Evolutionary conservation across 2,797 vertebrate species (phyloP), one percentile per base, ranked within the genome.

Genomic region (Danio kyathit): DNA sequence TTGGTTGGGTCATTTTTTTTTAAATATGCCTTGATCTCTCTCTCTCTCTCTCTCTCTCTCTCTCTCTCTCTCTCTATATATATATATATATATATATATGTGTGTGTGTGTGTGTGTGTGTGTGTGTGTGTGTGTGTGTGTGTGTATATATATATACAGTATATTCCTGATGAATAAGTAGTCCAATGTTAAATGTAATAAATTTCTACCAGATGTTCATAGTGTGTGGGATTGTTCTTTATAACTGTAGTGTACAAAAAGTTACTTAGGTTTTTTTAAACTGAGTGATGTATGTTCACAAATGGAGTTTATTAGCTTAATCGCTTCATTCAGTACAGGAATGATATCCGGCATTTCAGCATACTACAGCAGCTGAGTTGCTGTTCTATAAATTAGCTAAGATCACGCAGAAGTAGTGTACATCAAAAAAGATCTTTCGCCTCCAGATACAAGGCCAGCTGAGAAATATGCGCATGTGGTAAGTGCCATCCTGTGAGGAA

Each of bases 401-500:
- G 56, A 59, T 17, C 21, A 48, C 12, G 5, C 21, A 78, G 19
- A 10, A 3, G 5, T 16, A 49, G 49, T 10, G 9, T 21, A 16
- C 51, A 57, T 65, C 38, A 29, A 76, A 56, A 79, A 61, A 61
- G 44, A 79, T 41, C 12, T 60, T 74, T 79, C 17, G 38, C 65
- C 57, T 44, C 13, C 56, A 49, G 52, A 59, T 57, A 71, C 8
- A 57, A 56, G 54, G 69, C 56, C 54, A 43, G 14, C 60, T 57
- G 69, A 74, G 40, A 71, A 73, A 82, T 54, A 70, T 61, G 41
- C 75, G 75, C 64, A 75, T 74, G 76, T 69, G 67, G 52, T 66
- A 14, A 74, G 81, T 78, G 54, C 79, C 72, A 87, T 85, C 63
- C 49, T 73, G 51, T 54, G 78, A 87, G 12, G 86, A 86, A 89